These are phyloP conservation scores for Heliothis virescens DNA, from an alignment of 1,140 invertebrate genomes.

Conservation along the genomic window DNA sequence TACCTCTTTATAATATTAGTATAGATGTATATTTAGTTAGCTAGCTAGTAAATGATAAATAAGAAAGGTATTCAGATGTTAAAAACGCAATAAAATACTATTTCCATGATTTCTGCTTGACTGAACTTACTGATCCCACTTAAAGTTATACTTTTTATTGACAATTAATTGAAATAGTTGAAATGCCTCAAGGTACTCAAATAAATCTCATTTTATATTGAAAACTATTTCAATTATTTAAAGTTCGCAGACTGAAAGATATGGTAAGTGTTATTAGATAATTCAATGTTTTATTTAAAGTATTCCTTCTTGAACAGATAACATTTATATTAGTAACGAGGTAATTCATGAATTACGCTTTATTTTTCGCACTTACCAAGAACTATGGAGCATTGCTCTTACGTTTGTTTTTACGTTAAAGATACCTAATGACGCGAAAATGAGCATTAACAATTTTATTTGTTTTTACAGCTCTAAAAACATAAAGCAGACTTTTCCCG, in stretches of 20 bases:
- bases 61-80: too few relatives aligned
- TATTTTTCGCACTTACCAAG: not conserved
- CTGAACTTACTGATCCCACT: too few relatives aligned
- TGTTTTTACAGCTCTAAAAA: not conserved
- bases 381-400: not conserved
- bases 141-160: too few relatives aligned
- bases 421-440: not conserved
- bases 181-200: too few relatives aligned
- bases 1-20: too few relatives aligned
- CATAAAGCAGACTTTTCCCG: not conserved
- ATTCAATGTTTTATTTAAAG: not conserved
- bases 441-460: not conserved
- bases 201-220: too few relatives aligned
- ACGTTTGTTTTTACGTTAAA: not conserved
- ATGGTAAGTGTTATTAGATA: not conserved
- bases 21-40: too few relatives aligned
- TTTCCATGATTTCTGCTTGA: too few relatives aligned
- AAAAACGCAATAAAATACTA: too few relatives aligned
- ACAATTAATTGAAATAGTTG: too few relatives aligned
- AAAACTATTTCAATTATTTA: not conserved
- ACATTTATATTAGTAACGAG: not conserved
- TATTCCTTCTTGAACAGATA: conserved; percentile 1
- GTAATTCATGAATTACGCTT: not conserved
- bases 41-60: too few relatives aligned
- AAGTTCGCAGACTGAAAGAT: not conserved